phyloP scores from a whole-genome alignment of 2,113 vertebrate genomes.

The Oryzias javanicus region DNA sequence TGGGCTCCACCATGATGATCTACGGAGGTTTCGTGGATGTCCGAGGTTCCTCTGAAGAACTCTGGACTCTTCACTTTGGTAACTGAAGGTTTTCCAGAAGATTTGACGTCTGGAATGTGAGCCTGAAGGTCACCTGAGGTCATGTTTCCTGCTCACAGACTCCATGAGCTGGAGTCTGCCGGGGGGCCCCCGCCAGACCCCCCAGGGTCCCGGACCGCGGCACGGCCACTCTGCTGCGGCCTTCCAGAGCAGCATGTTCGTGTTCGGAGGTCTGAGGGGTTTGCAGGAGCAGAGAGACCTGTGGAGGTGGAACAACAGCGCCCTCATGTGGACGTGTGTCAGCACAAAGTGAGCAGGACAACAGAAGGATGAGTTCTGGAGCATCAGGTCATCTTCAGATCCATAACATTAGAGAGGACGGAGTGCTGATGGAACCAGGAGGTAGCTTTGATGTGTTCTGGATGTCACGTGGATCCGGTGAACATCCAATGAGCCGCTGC shows the following conservation, averaged over 20 bases:
- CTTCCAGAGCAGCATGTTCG: conserved; percentile 79
- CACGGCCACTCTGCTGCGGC: conserved; percentile 81
- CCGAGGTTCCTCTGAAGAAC: conserved; percentile 82
- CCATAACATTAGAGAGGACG: no score
- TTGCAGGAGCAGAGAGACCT: conserved; percentile 85
- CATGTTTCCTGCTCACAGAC: conserved; percentile 66
- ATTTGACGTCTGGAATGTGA: background rate
- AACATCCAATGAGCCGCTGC: no score
- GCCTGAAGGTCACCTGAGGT: background rate
- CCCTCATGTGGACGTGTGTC: conserved; percentile 79
- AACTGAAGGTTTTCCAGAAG: conserved; percentile 5
- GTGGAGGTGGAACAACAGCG: conserved; percentile 81
- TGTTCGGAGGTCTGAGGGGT: conserved; percentile 83
- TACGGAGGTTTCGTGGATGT: conserved; percentile 85
- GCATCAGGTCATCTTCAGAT: no score
- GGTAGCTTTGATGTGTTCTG: no score
- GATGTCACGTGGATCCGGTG: no score
- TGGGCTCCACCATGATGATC: conserved; percentile 78
- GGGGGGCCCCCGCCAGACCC: conserved; percentile 30
- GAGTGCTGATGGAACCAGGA: no score
- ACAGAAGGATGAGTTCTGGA: no score
- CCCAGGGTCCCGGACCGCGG: conserved; percentile 77
- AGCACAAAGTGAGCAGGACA: conserved; percentile 76
- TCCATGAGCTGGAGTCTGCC: conserved; percentile 75
- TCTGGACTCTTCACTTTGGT: conserved; percentile 84